These are phyloP conservation scores for Noctua janthina DNA, from an alignment of 2,888 invertebrate genomes.

Conservation along the genomic window DNA sequence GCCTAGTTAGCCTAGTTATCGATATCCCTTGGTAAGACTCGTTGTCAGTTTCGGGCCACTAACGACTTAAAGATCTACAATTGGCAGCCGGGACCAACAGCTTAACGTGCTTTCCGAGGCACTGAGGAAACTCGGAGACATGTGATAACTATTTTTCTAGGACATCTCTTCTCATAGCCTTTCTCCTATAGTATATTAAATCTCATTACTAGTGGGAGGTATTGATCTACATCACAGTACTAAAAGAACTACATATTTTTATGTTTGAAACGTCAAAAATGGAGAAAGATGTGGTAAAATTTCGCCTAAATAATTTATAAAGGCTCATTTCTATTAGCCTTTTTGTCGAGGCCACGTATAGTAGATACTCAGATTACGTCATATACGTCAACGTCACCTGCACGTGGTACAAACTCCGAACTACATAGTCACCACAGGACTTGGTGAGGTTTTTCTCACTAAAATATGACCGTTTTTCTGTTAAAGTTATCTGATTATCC, in stretches of 20 bases:
- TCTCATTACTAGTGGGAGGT: not conserved
- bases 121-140: no score
- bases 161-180: not conserved
- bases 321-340: constrained; percentile 28
- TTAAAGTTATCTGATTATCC: not conserved
- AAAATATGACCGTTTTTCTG: not conserved
- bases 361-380: constrained; percentile 26
- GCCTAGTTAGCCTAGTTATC: no score
- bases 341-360: constrained; percentile 19
- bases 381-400: constrained; percentile 41
- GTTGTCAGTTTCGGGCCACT: no score
- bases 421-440: not conserved
- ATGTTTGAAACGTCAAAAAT: constrained; percentile 6
- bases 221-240: not conserved
- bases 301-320: constrained; percentile 28
- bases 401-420: constrained; percentile 8
- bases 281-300: not conserved
- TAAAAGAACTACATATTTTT: not conserved
- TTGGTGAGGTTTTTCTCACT: not conserved
- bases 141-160: not conserved
- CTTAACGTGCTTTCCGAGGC: no score
- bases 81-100: no score
- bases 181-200: not conserved
- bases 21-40: no score
- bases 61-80: no score